phyloP scores from a whole-genome alignment of 2,113 vertebrate genomes.

The Neogale vison region DNA sequence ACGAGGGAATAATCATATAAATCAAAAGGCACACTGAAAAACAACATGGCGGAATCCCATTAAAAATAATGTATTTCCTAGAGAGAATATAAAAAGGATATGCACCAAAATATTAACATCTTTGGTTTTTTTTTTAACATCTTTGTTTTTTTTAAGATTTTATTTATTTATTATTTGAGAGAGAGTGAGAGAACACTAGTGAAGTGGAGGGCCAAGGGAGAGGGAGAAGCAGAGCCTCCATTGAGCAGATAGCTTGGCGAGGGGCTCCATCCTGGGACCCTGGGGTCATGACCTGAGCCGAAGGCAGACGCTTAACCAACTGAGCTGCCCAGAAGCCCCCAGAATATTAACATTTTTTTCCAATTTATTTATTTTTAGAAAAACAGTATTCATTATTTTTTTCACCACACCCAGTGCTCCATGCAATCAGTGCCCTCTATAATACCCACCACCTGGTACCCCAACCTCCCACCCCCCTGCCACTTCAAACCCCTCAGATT shows the following conservation, averaged over 20 bases:
- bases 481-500: no score
- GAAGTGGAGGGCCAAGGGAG: not conserved
- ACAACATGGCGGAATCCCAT: not conserved
- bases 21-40: not conserved
- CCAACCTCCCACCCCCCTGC: no score
- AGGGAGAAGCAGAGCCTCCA: not conserved
- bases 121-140: not conserved
- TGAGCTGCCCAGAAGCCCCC: not conserved
- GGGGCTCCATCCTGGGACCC: not conserved
- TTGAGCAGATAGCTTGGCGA: fast-evolving
- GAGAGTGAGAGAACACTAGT: not conserved
- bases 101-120: not conserved
- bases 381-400: no score
- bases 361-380: no score
- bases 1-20: not conserved
- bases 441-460: no score
- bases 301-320: not conserved
- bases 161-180: not conserved
- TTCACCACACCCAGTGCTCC: no score
- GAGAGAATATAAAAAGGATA: not conserved
- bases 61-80: not conserved
- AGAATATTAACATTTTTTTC: not conserved
- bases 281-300: not conserved
- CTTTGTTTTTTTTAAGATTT: not conserved
- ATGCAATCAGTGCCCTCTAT: no score